Percentiles rank a stretch among this genome's conserved stretches.
These are phyloP conservation scores for Nothura maculosa DNA, from an alignment of 2,797 vertebrate species.

Conservation along the genomic window DNA sequence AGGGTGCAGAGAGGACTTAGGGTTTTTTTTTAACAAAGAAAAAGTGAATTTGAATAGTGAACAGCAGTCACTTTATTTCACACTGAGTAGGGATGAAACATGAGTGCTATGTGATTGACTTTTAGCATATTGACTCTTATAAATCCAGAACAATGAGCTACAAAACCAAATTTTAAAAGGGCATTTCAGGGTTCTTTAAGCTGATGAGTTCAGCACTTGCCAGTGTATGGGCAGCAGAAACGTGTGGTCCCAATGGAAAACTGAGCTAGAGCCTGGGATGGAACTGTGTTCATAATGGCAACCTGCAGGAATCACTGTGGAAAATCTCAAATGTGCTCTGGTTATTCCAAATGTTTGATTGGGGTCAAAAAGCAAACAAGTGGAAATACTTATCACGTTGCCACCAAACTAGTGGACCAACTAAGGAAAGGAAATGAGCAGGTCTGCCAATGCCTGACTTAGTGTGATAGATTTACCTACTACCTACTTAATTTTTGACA, in stretches of 20 bases:
- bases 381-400: rapidly evolving
- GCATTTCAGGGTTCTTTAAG: background rate
- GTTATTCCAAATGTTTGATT: background rate
- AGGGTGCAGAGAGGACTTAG: background rate
- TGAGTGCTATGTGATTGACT: background rate
- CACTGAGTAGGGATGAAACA: background rate
- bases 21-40: background rate
- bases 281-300: background rate
- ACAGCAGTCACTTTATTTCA: background rate
- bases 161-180: background rate
- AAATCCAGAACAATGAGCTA: background rate
- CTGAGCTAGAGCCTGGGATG: background rate
- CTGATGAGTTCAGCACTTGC: background rate
- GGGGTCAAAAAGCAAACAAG: background rate
- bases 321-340: background rate
- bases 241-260: background rate
- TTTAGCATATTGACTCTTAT: background rate
- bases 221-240: background rate
- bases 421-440: background rate
- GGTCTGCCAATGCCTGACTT: background rate
- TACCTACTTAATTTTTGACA: background rate
- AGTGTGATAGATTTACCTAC: background rate
- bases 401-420: background rate
- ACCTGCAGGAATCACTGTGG: background rate
- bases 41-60: background rate